Base-by-base conservation (phyloP, 2,797 vertebrate species). In the Poliocrania exsul region DNA sequence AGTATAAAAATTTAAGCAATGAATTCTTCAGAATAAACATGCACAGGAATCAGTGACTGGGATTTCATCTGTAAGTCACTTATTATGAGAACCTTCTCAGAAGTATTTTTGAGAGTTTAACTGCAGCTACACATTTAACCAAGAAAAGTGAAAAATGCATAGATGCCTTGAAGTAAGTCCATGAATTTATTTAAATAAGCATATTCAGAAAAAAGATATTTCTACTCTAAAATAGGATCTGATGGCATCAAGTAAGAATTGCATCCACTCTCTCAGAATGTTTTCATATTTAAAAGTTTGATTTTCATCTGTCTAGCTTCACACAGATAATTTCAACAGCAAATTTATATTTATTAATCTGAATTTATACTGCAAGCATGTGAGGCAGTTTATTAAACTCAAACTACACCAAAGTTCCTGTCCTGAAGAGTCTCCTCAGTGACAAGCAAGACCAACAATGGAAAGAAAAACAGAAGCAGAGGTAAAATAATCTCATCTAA, bases 401-500 rank as follows among this genome's bases (percentile, higher is more conserved):
- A 72, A 74, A 82, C 77, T 26, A 44, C 18, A 40, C 6, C 4
- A 35, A 5, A 47, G 25, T 8, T 79, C 40, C 49, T 57, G 28
- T 33, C 42, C 28, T n/a, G 29, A 71, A 79, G 29, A 65, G 54
- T 44, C 38, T 92, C 46, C 58, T 50, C 79, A 40, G 9, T 47
- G 60, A 88, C 54, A 91, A 71, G 74, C 53, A 87, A 87, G 18
- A 70, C 35, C 54, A 91, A 70, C 58, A 87, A 80, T 0, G 1
- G 81, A 58, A 95, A 91, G 56, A 54, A 73, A 95, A 89, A 14
- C 87, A 96, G 85, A 95, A 66, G 64, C 61, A 74, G 80, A 92
- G 35, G 72, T 54, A 64, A 83, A 95, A 67, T 83, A 77, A 64
- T 67, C 54, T 86, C 24, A 10, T 67, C 15, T 72, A 53, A 86